A percentile compares a stretch with the other conserved stretches of the same genome.
These are phyloP conservation scores for Cichladusa arquata DNA, from an alignment of 2,113 vertebrate genomes.

Conservation along the genomic window DNA sequence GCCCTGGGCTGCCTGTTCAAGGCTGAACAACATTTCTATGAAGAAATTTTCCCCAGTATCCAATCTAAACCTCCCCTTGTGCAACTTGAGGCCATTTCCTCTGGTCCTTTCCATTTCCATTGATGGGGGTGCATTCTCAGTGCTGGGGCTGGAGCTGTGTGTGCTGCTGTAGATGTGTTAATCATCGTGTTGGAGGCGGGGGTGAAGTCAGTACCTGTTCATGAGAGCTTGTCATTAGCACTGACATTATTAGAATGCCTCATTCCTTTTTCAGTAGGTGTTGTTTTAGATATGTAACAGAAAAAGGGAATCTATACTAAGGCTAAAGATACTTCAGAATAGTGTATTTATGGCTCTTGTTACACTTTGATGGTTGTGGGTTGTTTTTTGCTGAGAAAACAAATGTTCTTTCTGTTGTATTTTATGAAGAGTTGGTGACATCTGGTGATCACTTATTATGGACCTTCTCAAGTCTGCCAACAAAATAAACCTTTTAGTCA, in stretches of 20 bases:
- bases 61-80: not conserved
- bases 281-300: not conserved
- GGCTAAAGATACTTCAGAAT: not conserved
- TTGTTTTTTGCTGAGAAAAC: not conserved
- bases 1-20: not conserved
- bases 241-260: not conserved
- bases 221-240: not conserved
- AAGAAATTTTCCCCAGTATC: not conserved
- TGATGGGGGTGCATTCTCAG: accelerated
- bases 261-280: not conserved
- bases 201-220: not conserved
- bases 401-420: not conserved
- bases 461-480: not conserved
- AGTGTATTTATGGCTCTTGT: not conserved
- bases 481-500: not conserved
- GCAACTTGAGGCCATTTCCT: not conserved
- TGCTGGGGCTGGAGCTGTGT: not conserved
- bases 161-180: not conserved
- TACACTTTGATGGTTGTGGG: not conserved
- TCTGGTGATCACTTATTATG: constrained; percentile 32
- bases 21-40: not conserved
- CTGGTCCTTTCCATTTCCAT: not conserved
- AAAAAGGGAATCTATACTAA: not conserved
- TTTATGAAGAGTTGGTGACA: constrained; percentile 41
- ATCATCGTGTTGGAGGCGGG: not conserved